A percentile compares a stretch with the other conserved stretches of the same genome.
These are phyloP conservation scores for Numenius arquata DNA, from an alignment of 2,113 vertebrate species.

Conservation along the genomic window DNA sequence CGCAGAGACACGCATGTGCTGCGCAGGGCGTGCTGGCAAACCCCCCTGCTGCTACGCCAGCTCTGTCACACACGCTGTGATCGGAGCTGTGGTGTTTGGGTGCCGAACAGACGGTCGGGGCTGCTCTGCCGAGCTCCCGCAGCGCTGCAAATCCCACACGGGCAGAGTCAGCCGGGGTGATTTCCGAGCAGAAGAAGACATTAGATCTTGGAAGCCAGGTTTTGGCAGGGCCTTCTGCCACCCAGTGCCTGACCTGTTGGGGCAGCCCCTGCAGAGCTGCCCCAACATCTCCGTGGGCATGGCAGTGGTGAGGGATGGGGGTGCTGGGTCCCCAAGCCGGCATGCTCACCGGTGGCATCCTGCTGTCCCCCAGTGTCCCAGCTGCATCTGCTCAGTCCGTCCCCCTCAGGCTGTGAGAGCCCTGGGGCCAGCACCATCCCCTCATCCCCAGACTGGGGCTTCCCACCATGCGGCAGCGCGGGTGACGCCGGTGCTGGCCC, in stretches of 20 bases:
- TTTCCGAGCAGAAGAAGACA: background rate
- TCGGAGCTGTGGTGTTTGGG: background rate
- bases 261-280: background rate
- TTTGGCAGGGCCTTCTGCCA: background rate
- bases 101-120: accelerated
- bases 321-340: accelerated
- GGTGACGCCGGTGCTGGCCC: background rate
- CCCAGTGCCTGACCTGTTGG: background rate
- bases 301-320: background rate
- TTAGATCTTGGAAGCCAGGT: background rate
- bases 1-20: background rate
- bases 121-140: accelerated
- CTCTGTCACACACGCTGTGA: accelerated
- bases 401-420: background rate
- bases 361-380: background rate
- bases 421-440: background rate
- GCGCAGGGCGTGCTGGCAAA: background rate
- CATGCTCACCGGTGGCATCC: accelerated
- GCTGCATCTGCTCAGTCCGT: background rate
- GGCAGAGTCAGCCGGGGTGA: background rate
- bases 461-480: accelerated
- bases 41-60: accelerated
- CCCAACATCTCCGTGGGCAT: background rate
- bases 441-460: background rate
- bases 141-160: accelerated